Conservation (phyloP, 2,888 invertebrate genomes). For the Mycalesis mineus region DNA sequence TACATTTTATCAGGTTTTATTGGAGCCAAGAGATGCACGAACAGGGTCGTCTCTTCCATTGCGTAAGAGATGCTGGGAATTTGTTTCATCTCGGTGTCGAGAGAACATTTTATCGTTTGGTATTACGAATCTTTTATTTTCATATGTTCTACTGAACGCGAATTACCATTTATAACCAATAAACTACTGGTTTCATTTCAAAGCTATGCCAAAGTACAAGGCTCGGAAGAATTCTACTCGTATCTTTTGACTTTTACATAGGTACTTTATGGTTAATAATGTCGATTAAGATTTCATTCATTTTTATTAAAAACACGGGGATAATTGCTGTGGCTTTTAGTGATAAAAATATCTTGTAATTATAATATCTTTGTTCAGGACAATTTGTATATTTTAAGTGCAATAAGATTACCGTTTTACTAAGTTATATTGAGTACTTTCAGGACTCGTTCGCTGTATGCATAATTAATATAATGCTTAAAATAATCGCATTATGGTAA, state of each 20-base stretch:
- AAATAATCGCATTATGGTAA: conserved; percentile 7
- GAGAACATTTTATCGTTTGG: conserved; percentile 16
- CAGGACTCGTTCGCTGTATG: conserved; percentile 1
- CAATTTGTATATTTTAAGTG: conserved; percentile 15
- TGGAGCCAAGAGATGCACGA: conserved; percentile 24
- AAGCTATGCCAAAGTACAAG: conserved; percentile 24
- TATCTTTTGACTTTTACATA: conserved; percentile 29
- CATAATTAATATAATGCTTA: conserved; percentile 6
- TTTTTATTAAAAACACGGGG: conserved; percentile 18
- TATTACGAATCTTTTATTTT: conserved; percentile 15
- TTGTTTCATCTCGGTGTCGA: background rate
- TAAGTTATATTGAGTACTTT: background rate
- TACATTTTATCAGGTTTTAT: conserved; percentile 23
- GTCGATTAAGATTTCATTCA: conserved; percentile 28
- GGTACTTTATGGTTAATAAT: conserved; percentile 28
- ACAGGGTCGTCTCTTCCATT: conserved; percentile 9
- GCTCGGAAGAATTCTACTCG: conserved; percentile 23
- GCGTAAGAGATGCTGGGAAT: conserved; percentile 14
- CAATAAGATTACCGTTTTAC: background rate
- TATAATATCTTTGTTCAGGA: conserved; percentile 20
- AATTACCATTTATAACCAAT: conserved; percentile 30
- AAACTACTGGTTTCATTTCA: conserved; percentile 29
- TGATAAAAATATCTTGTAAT: conserved; percentile 18
- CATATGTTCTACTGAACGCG: conserved; percentile 16
- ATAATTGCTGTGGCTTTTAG: conserved; percentile 25